Evolutionary conservation across 1,140 invertebrate genomes (phyloP).

Genomic region (Dryas iulia): DNA sequence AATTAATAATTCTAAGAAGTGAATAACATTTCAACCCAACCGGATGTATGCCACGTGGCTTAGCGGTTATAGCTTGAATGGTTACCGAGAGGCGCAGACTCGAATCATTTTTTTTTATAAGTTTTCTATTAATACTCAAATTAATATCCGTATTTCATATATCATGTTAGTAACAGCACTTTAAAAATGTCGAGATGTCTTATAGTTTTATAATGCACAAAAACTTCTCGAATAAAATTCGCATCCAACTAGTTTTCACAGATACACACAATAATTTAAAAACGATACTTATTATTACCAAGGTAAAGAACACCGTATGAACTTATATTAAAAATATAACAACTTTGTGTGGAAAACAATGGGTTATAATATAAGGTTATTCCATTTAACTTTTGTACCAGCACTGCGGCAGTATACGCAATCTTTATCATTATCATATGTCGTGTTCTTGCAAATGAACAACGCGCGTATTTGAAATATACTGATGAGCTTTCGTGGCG

Average conservation of each 20-base stretch:
- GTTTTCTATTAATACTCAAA: no score
- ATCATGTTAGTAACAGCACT: no score
- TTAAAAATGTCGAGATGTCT: no score
- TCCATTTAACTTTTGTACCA: slow-evolving; percentile 30
- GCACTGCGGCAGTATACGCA: slow-evolving; percentile 32
- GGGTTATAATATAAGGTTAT: slow-evolving; percentile 22
- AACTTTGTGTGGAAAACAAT: slow-evolving; percentile 17
- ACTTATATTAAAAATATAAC: background rate
- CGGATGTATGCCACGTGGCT: no score
- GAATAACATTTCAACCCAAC: no score
- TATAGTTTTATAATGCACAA: no score
- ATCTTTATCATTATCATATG: slow-evolving; percentile 64
- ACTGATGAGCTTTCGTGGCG: slow-evolving; percentile 17
- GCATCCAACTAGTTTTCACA: background rate
- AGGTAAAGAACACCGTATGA: background rate
- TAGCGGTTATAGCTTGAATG: no score
- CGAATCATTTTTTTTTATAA: no score
- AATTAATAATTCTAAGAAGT: no score
- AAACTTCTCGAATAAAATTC: no score
- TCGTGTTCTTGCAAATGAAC: slow-evolving; percentile 51
- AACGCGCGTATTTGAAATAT: slow-evolving; percentile 39
- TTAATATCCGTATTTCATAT: no score
- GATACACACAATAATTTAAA: background rate
- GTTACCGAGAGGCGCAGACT: no score
- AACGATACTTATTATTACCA: background rate